Base-by-base conservation (phyloP, 2,888 invertebrate species). In the Campoletis raptor region DNA sequence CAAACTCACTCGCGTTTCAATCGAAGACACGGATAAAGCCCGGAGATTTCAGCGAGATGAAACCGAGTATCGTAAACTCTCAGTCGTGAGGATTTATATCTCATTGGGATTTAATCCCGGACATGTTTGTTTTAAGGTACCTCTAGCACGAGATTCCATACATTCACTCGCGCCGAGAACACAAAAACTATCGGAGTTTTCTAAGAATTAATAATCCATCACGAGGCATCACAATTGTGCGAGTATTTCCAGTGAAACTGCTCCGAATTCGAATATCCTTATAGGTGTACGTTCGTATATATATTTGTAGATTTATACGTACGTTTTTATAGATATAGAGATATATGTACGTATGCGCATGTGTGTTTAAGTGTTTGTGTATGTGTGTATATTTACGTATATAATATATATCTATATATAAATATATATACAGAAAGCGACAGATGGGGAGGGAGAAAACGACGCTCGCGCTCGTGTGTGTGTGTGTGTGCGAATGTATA, bases 401-500 rank as follows among this genome's bases (percentile, higher is more conserved):
- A 30, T 30, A 30, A 5, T 18, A 48, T 2, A 40, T 8, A 66
- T 18, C 24, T 37, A 67, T 67, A 8, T 40, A 40, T 40, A 18
- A 15, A 69, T 30, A 21, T 18, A 57, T 40, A 57, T 24, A 61
- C 37, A 40, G 30, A 48, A 12, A 36, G 21, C n/a, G 30, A 52
- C 52, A 45, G 48, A 37, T 18, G 52, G 37, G 30, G 15, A 57
- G 40, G 36, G 42, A 42, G 72, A 54, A 30, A 67, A 54, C 21
- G 61, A 77, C 70, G 74, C 73, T 67, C 70, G 81, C 69, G 78
- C 70, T n/a, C 69, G 57, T 24, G 57, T 57, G 24, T 57, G 57
- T 6, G 15, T 30, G 45, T 70, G 42, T 81, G 45, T 74, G 61
- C 52, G 72, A 88, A 61, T 54, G 67, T 78, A 73, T 66, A 84